Base-by-base conservation (phyloP, 2,888 invertebrate genomes). In the Pherbina coryleti region DNA sequence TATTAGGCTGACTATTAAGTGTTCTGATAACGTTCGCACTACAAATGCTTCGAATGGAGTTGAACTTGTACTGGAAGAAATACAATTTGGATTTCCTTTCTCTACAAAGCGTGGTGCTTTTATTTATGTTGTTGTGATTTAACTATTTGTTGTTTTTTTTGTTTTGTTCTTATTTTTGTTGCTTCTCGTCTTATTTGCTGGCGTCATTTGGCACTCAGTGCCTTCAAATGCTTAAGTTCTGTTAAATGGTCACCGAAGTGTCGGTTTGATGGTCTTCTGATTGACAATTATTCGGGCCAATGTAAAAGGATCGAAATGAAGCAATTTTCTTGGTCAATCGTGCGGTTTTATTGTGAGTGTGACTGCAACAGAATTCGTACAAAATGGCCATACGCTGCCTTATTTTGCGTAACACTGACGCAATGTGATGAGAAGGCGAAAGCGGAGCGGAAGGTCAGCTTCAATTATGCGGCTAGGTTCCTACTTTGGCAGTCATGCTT, bases 1-100 rank as follows among this genome's bases (percentile, higher is more conserved):
- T 78, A 78, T 76, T 79, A 78, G 49, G 60, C 57, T 55, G 49
- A 64, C 76, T 74, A 76, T 79, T 76, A 79, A 69, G 62, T 34
- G 62, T 57, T 34, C 71, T n/a, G 55, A 55, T 71, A 55, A 71
- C 19, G 28, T 57, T 55, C 72, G 72, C 22, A 57, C 55, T 70
- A 44, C 44, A 44, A 44, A 19, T n/a, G 55, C 2, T n/a, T 22
- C 55, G 19, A n/a, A 55, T 14, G 14, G 34, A 64, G 28, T 37
- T 22, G 37, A 44, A 37, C 11, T 1, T 51, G 31, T 11, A 9
- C 53, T 2, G 69, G 5, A 5, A 25, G 25, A 49, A 19, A 49
- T 28, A 19, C 49, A 51, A 51, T 51, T 49, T 14, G 49, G 28
- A 51, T 25, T 51, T 11, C 3, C 25, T 14, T 19, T 44, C 7